These are phyloP conservation scores for Aporophyla lueneburgensis DNA, from an alignment of 2,888 invertebrate genomes.

Conservation along the genomic window DNA sequence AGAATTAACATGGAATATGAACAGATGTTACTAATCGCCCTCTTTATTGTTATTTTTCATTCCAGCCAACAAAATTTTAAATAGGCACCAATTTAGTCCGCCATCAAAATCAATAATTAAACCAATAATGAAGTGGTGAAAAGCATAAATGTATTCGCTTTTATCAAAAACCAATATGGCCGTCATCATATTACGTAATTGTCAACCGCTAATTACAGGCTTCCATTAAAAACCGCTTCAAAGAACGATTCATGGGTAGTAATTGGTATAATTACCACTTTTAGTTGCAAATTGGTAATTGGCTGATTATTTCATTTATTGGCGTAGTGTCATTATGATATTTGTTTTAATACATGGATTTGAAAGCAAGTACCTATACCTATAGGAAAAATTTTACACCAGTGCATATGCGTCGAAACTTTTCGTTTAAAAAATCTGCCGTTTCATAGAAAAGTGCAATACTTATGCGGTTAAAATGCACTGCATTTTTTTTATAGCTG, in stretches of 20 bases:
- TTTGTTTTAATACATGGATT: background rate
- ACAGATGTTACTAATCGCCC: background rate
- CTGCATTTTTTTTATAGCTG: too few relatives aligned
- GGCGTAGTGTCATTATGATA: background rate
- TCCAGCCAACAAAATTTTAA: background rate
- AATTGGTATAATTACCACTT: slow-evolving; percentile 49
- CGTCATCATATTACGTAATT: slow-evolving; percentile 18
- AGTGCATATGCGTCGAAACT: too few relatives aligned
- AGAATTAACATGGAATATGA: background rate
- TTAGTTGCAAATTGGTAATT: slow-evolving; percentile 37
- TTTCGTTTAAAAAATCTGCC: too few relatives aligned
- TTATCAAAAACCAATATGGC: slow-evolving; percentile 55
- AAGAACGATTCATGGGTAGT: slow-evolving; percentile 40
- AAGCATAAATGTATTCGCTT: slow-evolving; percentile 29
- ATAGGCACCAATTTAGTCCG: background rate
- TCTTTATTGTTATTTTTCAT: background rate
- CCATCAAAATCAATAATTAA: slow-evolving; percentile 19
- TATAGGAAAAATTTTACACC: too few relatives aligned
- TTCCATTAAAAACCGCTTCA: slow-evolving; percentile 54
- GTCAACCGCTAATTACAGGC: slow-evolving; percentile 37
- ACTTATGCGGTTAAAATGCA: too few relatives aligned
- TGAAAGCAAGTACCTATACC: too few relatives aligned
- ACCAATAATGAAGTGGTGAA: slow-evolving; percentile 16
- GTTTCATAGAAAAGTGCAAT: too few relatives aligned
- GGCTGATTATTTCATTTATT: background rate